Evolutionary conservation across 2,888 invertebrate species (phyloP).

Genomic region (Punctoribates punctum): DNA sequence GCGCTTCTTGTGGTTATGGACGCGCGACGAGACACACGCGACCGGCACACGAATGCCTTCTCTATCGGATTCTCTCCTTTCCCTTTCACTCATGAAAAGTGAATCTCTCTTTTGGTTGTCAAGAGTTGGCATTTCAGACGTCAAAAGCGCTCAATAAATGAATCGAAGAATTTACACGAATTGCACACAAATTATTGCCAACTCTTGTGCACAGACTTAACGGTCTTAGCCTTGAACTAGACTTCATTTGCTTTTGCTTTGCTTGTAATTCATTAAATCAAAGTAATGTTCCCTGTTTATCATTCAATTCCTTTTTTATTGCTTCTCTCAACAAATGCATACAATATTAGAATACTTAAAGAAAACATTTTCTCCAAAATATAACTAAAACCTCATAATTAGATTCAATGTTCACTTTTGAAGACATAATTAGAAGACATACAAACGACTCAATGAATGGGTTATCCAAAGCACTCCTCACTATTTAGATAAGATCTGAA

Average conservation of each 20-base stretch:
- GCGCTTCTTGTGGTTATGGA: constrained; percentile 23
- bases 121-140: constrained; percentile 10
- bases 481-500: not conserved
- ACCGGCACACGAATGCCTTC: constrained; percentile 7
- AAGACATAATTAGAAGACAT: not conserved
- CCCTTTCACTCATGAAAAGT: not conserved
- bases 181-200: not conserved
- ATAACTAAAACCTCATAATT: not conserved
- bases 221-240: constrained; percentile 19
- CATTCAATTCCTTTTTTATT: constrained; percentile 6
- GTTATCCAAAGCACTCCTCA: not conserved
- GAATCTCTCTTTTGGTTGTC: constrained; percentile 18
- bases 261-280: constrained; percentile 6
- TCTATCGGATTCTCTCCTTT: not conserved
- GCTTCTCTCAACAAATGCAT: constrained; percentile 11
- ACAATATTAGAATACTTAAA: not conserved
- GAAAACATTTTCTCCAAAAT: constrained; percentile 1
- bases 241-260: constrained; percentile 14
- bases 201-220: constrained; percentile 1
- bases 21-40: constrained; percentile 33
- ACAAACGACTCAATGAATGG: not conserved
- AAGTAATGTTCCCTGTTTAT: constrained; percentile 24
- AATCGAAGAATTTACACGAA: not conserved
- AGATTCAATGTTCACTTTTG: not conserved
- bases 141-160: constrained; percentile 19